Base-by-base conservation (phyloP, 1,140 invertebrate genomes). In the Drusus annulatus region DNA sequence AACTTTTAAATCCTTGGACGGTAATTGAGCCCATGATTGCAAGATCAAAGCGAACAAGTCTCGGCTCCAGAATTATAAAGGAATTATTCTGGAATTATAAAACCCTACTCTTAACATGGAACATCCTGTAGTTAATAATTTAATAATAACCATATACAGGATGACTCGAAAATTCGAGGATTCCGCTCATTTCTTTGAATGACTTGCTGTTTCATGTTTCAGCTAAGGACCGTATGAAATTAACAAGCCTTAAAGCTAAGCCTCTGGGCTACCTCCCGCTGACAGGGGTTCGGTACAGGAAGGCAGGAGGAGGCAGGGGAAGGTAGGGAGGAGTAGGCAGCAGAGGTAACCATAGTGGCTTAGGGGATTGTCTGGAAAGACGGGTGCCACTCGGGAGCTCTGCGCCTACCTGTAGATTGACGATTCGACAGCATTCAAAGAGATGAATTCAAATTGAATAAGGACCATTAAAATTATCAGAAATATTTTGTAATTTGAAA, bases 171-270 rank as follows among this genome's bases (percentile, higher is more conserved):
- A 63, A 3, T 63, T 31, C 60, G 3, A 23, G 31, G 23, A 63
- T 63, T 63, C 23, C 60, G 25, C 60, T 63, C 60, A 63, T 63
- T 28, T 63, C 60, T 63, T 63, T 63, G 60, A 19, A 63, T 63
- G 60, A 63, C 60, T 23, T 23, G 60, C 60, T 5, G 60, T 31
- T 63, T 63, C 21, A 36, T 36, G 31, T 36, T 36, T 36, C 31
- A 16, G 8, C 16, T 63, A 63, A 63, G 25, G 60, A 63, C 60
- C 60, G 60, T 63, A 63, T 63, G 60, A 28, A 25, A 63, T 63
- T 63, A 63, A 63, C 60, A 25, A 63, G 60, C 21, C 54, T 25
- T 36, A 36, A 36, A 36, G 31, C 31, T 36, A 36, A 36, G 31
- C 31, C 31, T 36, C 31, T 8, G n/a, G 31, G 2, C 31, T 36